Evolutionary conservation across 2,797 vertebrate genomes (phyloP), one percentile per base, ranked within the genome.

Genomic region (Sebastes elongatus): DNA sequence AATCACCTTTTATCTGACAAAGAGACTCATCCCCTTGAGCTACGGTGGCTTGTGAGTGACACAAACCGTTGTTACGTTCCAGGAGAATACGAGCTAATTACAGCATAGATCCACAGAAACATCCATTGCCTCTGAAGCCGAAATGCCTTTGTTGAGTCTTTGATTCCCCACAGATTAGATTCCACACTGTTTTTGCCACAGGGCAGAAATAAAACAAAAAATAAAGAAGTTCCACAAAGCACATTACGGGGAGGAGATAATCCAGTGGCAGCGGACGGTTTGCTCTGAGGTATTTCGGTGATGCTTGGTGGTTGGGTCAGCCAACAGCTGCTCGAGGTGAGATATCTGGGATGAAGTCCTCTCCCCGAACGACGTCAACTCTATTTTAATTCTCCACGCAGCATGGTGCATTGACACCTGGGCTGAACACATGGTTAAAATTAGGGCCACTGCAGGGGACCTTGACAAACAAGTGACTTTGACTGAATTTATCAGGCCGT

Each of bases 401-500:
- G 92, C 88, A 33, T 71, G 91, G 78, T 18, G 80, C 88, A 71
- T 82, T 79, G 87, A 92, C 93, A 94, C 90, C 92, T 88, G 90
- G 87, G 87, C 82, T 61, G 71, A 88, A 88, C 82, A 87, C 87
- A 80, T 68, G 76, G 92, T 68, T 90, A 88, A 88, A 93, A 92
- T 91, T 86, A 90, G 88, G 87, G 88, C 82, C 88, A 82, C 89
- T 87, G 85, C 70, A 86, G 87, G 89, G 81, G 92, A 93, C 93
- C 91, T 92, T 93, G 91, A 94, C 87, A 88, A 94, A 90, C 82
- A 81, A 90, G 86, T 90, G 88, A 94, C 91, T 93, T 92, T 94
- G 91, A 92, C 80, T 85, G 89, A 82, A 87, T 91, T 83, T 69
- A 88, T 83, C 86, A 66, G 56, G 71, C 46, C 30, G 56, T 87